Conservation (phyloP, 2,113 vertebrate species). For the Podarcis raffonei region DNA sequence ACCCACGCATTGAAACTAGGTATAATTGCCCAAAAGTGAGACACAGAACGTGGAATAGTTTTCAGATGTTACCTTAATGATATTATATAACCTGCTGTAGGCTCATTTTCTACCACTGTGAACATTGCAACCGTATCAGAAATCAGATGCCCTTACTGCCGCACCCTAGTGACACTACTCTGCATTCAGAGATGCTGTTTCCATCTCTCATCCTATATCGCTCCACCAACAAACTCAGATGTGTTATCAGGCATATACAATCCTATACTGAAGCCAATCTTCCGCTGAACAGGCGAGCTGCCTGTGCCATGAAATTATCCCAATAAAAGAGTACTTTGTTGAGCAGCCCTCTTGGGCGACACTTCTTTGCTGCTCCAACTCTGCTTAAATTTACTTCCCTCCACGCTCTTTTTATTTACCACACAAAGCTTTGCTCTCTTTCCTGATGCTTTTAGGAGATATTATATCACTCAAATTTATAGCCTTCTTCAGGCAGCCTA, state of each 20-base stretch:
- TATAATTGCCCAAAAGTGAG: too few species aligned
- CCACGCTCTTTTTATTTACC: background rate
- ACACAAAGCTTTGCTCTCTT: conserved; percentile 1
- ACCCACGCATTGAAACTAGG: too few species aligned
- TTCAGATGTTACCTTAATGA: background rate
- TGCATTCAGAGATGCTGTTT: background rate
- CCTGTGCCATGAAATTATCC: background rate
- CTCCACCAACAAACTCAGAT: background rate
- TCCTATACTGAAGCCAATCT: background rate
- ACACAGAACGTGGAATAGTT: too few species aligned
- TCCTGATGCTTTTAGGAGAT: background rate
- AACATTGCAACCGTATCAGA: background rate
- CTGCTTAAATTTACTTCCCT: conserved; percentile 7
- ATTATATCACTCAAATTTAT: conserved; percentile 15
- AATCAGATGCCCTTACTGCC: background rate
- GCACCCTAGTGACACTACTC: background rate
- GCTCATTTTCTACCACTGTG: background rate
- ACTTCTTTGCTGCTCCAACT: background rate
- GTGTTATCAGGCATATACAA: too few species aligned
- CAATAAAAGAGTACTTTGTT: background rate
- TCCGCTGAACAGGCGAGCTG: background rate
- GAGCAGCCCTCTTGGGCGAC: background rate
- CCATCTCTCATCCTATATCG: background rate
- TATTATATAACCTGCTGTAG: background rate
- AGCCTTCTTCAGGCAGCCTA: background rate